These are phyloP conservation scores for Heteropelma amictum DNA, from an alignment of 2,888 invertebrate genomes.

Conservation along the genomic window DNA sequence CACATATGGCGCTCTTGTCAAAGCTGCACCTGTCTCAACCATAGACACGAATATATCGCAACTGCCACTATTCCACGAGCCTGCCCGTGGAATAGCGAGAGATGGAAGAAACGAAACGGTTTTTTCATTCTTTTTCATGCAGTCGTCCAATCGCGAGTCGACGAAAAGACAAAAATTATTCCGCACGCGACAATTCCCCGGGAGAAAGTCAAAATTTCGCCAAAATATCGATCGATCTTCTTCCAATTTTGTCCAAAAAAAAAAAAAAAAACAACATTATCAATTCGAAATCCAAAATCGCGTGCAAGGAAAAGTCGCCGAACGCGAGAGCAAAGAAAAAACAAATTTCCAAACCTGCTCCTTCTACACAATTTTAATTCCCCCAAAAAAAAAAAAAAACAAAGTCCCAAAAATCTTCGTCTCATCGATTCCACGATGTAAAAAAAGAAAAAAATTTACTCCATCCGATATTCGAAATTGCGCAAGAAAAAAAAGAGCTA, in stretches of 20 bases:
- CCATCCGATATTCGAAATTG: neutral
- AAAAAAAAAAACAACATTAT: neutral
- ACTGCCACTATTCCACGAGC: slow-evolving; percentile 54
- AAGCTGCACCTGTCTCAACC: slow-evolving; percentile 51
- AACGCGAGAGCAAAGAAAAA: too few relatives aligned
- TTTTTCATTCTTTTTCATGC: neutral
- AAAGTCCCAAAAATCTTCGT: too few relatives aligned
- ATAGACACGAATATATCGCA: slow-evolving; percentile 38
- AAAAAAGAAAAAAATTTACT: too few relatives aligned
- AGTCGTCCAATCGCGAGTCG: neutral
- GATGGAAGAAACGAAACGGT: neutral
- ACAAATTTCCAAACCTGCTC: too few relatives aligned
- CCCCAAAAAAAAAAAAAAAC: too few relatives aligned
- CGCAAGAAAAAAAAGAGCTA: neutral
- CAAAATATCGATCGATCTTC: neutral
- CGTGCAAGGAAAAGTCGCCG: too few relatives aligned
- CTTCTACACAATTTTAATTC: too few relatives aligned
- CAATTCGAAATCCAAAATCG: neutral
- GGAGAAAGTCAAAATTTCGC: neutral
- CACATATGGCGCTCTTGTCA: slow-evolving; percentile 63
- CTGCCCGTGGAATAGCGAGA: slow-evolving; percentile 1
- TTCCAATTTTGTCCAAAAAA: neutral
- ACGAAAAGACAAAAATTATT: neutral
- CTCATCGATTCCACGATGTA: too few relatives aligned
- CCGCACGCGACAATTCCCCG: neutral